Percentiles rank a stretch among this genome's conserved stretches.
phyloP scores from a whole-genome alignment of 2,888 invertebrate genomes.

The Mythimna albipuncta region DNA sequence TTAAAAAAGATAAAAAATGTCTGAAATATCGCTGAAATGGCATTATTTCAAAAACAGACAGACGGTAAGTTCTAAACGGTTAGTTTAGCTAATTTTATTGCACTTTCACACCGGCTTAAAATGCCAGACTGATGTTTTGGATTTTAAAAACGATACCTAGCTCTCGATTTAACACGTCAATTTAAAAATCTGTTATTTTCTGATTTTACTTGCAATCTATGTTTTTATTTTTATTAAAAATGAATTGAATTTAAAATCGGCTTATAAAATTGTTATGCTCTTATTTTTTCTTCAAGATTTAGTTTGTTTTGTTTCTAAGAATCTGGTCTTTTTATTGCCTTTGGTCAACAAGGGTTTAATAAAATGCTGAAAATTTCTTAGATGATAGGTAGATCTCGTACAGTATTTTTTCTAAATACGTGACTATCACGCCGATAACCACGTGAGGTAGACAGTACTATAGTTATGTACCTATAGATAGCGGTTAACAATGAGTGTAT shows the following conservation, averaged over 20 bases:
- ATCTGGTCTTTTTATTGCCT: neutral
- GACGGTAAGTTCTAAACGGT: conserved; percentile 32
- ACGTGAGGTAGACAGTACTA: neutral
- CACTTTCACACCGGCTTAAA: conserved; percentile 57
- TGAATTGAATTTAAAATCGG: neutral
- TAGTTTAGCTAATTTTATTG: conserved; percentile 49
- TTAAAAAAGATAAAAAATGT: conserved; percentile 5
- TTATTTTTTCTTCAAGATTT: neutral
- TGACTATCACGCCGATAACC: neutral
- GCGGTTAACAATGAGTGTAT: neutral
- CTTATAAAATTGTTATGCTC: neutral
- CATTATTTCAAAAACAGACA: conserved; percentile 30
- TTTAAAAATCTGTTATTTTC: conserved; percentile 13
- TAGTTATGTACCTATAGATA: too few species aligned
- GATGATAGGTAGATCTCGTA: neutral
- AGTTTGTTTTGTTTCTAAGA: conserved; percentile 1
- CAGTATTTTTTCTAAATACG: neutral
- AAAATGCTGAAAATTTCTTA: neutral
- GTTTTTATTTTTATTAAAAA: conserved; percentile 11
- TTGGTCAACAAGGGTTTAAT: neutral
- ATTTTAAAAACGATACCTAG: conserved; percentile 33
- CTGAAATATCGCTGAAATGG: conserved; percentile 27
- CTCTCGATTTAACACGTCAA: conserved; percentile 17
- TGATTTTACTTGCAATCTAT: conserved; percentile 1
- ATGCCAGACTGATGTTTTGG: conserved; percentile 23